Evolutionary conservation across 2,797 vertebrate species (phyloP).

Genomic region (Takifugu ocellatus): DNA sequence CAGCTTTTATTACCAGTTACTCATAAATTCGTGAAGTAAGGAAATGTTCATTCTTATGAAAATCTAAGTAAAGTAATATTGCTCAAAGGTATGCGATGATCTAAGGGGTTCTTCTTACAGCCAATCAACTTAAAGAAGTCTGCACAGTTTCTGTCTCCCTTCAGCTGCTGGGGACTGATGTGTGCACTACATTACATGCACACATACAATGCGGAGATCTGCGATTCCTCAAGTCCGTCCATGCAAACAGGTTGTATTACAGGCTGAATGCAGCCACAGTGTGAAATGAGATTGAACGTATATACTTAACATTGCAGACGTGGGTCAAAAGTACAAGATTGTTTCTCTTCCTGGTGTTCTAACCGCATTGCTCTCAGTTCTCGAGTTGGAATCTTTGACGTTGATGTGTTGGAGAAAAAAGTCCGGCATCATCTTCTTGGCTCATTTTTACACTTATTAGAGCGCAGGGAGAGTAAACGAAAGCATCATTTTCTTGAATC

Average conservation of each 20-base stretch:
- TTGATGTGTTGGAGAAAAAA: slow-evolving; percentile 14
- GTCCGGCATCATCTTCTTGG: background rate
- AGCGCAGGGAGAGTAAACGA: no score
- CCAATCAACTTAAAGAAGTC: slow-evolving; percentile 2
- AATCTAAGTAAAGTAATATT: no score
- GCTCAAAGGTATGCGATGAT: background rate
- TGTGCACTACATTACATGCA: background rate
- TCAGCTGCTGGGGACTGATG: background rate
- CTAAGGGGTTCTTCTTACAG: background rate
- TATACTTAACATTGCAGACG: slow-evolving; percentile 1
- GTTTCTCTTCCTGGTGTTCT: slow-evolving; percentile 6
- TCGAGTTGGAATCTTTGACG: slow-evolving; percentile 6
- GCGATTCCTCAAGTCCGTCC: background rate
- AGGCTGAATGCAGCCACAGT: background rate
- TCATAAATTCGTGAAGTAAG: background rate
- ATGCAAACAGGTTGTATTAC: background rate
- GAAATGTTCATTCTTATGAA: background rate
- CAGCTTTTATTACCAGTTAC: slow-evolving; percentile 3
- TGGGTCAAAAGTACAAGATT: slow-evolving; percentile 5
- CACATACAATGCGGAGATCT: background rate
- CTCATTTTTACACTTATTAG: slow-evolving; percentile 22
- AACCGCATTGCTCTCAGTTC: background rate
- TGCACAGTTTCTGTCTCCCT: slow-evolving; percentile 4
- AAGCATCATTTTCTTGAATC: background rate
- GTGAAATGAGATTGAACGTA: slow-evolving; percentile 10